Percentiles rank a stretch among this genome's conserved stretches.
Evolutionary conservation across 2,888 invertebrate species (phyloP).

Genomic region (Stratiomys singularior): DNA sequence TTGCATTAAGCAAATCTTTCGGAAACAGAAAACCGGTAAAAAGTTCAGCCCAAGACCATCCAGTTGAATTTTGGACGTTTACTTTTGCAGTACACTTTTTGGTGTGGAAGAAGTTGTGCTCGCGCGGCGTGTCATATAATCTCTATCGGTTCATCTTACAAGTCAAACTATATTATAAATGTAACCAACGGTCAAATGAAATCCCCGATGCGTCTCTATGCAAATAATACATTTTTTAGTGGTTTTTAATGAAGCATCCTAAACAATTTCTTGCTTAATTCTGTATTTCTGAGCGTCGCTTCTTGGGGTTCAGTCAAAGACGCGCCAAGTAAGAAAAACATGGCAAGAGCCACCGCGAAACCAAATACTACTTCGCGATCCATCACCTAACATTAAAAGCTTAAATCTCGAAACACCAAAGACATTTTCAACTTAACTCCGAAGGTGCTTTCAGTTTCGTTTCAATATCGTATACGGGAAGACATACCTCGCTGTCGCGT

Average conservation of each 20-base stretch:
- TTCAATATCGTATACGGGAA: slow-evolving; percentile 61
- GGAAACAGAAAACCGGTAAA: slow-evolving; percentile 33
- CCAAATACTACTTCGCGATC: slow-evolving; percentile 27
- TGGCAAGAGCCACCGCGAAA: slow-evolving; percentile 30
- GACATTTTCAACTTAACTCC: slow-evolving; percentile 48
- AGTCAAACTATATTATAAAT: neutral
- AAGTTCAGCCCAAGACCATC: slow-evolving; percentile 25
- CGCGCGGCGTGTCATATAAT: neutral
- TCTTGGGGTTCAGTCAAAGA: slow-evolving; percentile 22
- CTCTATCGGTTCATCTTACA: neutral
- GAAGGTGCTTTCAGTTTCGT: slow-evolving; percentile 65
- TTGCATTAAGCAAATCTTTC: slow-evolving; percentile 15
- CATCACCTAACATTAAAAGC: slow-evolving; percentile 47
- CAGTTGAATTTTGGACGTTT: slow-evolving; percentile 45
- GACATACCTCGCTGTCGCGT: slow-evolving; percentile 36
- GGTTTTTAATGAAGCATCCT: slow-evolving; percentile 1
- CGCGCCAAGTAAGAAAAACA: slow-evolving; percentile 32
- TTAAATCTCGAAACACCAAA: slow-evolving; percentile 47
- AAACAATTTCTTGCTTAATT: too few species aligned
- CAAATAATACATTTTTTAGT: neutral
- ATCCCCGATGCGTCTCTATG: slow-evolving; percentile 6
- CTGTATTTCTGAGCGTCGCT: slow-evolving; percentile 45
- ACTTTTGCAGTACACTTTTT: too few species aligned
- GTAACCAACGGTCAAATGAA: neutral
- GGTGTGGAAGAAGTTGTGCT: too few species aligned